Conservation (phyloP, 2,797 vertebrate species). For the Pachyuromys duprasi region DNA sequence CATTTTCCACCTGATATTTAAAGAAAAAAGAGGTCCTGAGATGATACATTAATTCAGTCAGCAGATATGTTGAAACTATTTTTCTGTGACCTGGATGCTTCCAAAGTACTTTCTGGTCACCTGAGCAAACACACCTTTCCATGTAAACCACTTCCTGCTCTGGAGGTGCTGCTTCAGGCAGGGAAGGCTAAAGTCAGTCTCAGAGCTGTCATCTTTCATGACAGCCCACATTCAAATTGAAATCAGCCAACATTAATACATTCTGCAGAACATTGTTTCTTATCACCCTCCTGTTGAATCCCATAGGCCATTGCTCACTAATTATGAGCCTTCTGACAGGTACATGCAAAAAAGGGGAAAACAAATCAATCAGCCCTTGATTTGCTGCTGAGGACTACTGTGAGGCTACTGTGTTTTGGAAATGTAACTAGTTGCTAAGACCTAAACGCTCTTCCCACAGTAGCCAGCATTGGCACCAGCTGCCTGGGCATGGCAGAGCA, state of each 20-base stretch:
- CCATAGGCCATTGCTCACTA: slow-evolving; percentile 12
- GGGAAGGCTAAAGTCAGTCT: not conserved
- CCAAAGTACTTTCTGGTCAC: not conserved
- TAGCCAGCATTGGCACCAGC: slow-evolving; percentile 1
- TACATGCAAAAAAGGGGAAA: slow-evolving; percentile 51
- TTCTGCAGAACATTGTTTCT: slow-evolving; percentile 44
- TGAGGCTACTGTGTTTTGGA: slow-evolving; percentile 52
- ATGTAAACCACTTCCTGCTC: not conserved
- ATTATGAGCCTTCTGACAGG: slow-evolving; percentile 66
- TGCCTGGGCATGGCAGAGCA: not conserved
- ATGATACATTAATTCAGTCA: slow-evolving; percentile 39
- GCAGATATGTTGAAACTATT: slow-evolving; percentile 25
- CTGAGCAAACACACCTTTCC: not conserved
- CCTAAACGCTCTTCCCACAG: slow-evolving; percentile 4
- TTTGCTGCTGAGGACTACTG: slow-evolving; percentile 46
- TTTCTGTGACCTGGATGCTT: not conserved
- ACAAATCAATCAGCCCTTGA: slow-evolving; percentile 54
- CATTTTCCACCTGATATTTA: slow-evolving; percentile 92
- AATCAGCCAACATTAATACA: slow-evolving; percentile 47
- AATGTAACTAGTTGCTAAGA: slow-evolving; percentile 63
- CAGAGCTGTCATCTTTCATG: slow-evolving; percentile 31
- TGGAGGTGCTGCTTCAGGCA: not conserved
- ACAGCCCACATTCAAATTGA: slow-evolving; percentile 21
- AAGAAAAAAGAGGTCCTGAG: slow-evolving; percentile 49
- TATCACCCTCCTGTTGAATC: slow-evolving; percentile 58